Evolutionary conservation across 1,140 invertebrate species (phyloP).

Genomic region (Caerostris darwini): DNA sequence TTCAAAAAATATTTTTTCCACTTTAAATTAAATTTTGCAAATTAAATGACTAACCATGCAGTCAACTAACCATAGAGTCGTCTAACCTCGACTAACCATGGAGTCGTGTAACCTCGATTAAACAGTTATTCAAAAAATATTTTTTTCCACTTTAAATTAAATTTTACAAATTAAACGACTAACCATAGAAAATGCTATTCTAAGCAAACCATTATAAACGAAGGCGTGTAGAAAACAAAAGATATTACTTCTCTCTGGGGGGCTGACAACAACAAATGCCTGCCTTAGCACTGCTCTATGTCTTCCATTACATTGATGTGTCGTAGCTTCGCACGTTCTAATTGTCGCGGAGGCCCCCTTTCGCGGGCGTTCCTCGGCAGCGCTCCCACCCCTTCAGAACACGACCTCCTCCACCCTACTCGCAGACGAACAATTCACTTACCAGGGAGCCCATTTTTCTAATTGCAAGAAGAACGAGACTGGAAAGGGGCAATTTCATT

Average conservation of each 20-base stretch:
- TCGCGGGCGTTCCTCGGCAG: slow-evolving; percentile 72
- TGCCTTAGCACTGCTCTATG: slow-evolving; percentile 69
- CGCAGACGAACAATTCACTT: background rate
- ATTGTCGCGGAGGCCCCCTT: slow-evolving; percentile 16
- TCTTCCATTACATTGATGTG: slow-evolving; percentile 71
- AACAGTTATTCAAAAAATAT: background rate
- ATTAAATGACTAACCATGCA: too few relatives aligned
- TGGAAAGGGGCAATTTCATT: too few relatives aligned
- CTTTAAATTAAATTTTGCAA: too few relatives aligned
- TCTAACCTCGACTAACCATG: background rate
- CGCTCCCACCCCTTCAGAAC: slow-evolving; percentile 1
- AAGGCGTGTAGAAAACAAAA: background rate
- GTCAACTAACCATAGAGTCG: too few relatives aligned
- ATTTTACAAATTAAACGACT: background rate
- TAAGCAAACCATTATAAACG: background rate
- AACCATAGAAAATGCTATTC: background rate
- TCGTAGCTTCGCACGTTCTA: slow-evolving; percentile 64
- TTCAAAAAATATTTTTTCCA: too few relatives aligned
- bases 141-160: background rate
- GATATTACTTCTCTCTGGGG: background rate
- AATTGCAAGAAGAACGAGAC: background rate
- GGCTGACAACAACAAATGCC: background rate
- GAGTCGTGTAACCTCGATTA: background rate
- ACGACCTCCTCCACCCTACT: slow-evolving; percentile 55
- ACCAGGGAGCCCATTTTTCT: background rate